phyloP scores from a whole-genome alignment of 2,113 vertebrate genomes.

The Meriones unguiculatus region DNA sequence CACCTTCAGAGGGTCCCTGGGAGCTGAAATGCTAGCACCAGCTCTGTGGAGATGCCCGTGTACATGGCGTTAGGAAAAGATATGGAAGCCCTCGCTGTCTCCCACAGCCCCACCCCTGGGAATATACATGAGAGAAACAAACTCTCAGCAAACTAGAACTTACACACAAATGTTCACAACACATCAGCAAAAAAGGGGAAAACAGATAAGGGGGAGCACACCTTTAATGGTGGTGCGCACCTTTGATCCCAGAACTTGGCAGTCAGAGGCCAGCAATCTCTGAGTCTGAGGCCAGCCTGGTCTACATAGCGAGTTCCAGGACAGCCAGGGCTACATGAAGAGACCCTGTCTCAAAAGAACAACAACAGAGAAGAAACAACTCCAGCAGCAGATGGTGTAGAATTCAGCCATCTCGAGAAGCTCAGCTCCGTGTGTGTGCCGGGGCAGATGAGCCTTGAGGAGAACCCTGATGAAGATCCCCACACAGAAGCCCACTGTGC shows the following conservation, averaged over 20 bases:
- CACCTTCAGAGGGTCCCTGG: not conserved
- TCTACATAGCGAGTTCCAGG: not conserved
- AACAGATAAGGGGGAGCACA: not conserved
- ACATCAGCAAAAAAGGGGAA: not conserved
- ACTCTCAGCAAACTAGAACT: not conserved
- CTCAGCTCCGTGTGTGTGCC: not conserved
- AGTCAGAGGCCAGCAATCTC: not conserved
- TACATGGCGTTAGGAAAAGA: not conserved
- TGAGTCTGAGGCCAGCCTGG: not conserved
- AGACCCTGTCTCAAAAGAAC: not conserved
- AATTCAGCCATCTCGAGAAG: not conserved
- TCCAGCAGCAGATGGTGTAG: not conserved
- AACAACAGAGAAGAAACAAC: too few relatives aligned
- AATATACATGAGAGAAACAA: not conserved
- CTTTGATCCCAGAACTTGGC: not conserved
- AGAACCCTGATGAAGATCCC: not conserved
- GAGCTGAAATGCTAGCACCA: not conserved
- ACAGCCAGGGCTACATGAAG: not conserved
- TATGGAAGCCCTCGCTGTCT: not conserved
- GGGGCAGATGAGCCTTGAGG: not conserved
- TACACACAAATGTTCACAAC: not conserved
- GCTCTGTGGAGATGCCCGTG: not conserved
- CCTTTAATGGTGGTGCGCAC: not conserved
- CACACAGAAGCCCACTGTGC: not conserved
- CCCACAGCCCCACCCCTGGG: not conserved